Conservation (phyloP, 2,113 vertebrate species). For the Dunckerocampus dactyliophorus region DNA sequence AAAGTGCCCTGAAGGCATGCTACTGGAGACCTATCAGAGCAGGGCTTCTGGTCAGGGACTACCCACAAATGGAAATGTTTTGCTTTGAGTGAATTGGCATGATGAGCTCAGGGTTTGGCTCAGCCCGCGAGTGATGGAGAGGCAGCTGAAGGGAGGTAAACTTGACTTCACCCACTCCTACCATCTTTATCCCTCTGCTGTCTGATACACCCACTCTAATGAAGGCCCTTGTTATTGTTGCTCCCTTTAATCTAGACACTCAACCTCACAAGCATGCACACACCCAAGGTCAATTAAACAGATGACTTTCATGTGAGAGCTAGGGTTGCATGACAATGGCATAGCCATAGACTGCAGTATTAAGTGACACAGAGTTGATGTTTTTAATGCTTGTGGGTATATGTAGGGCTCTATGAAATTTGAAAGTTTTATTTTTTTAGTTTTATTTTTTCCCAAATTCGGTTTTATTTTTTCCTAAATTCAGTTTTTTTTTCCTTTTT, state of each 20-base stretch:
- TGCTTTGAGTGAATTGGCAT: conserved; percentile 44
- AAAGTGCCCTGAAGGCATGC: too few species aligned
- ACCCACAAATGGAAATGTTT: conserved; percentile 32
- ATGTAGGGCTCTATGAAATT: too few species aligned
- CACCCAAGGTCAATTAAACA: conserved; percentile 65
- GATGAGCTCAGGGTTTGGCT: conserved; percentile 47
- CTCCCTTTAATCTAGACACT: conserved; percentile 37
- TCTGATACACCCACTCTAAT: conserved; percentile 59
- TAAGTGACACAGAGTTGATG: conserved; percentile 32
- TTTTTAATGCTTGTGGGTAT: conserved; percentile 1
- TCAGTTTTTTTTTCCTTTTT: too few species aligned
- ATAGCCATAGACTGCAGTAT: conserved; percentile 33
- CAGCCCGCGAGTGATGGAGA: conserved; percentile 13
- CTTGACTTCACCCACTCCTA: conserved; percentile 27
- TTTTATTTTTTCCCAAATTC: too few species aligned
- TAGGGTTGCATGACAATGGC: conserved; percentile 45
- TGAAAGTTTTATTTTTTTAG: too few species aligned
- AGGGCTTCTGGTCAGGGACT: conserved; percentile 24
- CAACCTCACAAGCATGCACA: conserved; percentile 22
- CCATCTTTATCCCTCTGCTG: conserved; percentile 29
- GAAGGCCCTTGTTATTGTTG: conserved; percentile 46
- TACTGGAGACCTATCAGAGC: conserved; percentile 2
- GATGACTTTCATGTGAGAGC: conserved; percentile 58
- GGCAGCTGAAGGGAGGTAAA: conserved; percentile 45
- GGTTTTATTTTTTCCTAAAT: too few species aligned